Evolutionary conservation across 2,888 invertebrate genomes (phyloP).

Genomic region (Cantharis rufa): DNA sequence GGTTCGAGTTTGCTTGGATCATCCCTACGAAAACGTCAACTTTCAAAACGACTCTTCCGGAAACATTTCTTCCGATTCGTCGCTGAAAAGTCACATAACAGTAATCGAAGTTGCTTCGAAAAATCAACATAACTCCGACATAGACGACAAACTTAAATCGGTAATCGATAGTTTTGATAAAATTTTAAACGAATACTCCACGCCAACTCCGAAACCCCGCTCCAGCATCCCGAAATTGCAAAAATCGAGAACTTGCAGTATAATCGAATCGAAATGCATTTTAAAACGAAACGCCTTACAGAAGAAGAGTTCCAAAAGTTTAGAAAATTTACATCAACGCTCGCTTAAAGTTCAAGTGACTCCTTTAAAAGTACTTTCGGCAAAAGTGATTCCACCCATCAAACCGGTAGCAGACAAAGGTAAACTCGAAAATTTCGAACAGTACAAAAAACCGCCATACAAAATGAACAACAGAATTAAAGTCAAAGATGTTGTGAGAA

Average conservation of each 20-base stretch:
- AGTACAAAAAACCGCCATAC: background rate
- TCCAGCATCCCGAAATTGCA: slow-evolving; percentile 62
- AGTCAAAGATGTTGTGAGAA: slow-evolving; percentile 46
- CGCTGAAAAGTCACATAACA: slow-evolving; percentile 59
- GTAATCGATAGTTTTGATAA: slow-evolving; percentile 61
- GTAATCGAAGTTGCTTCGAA: slow-evolving; percentile 49
- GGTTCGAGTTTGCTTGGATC: slow-evolving; percentile 37
- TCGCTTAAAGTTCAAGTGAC: background rate
- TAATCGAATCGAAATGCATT: slow-evolving; percentile 71
- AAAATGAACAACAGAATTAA: slow-evolving; percentile 31
- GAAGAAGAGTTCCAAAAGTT: slow-evolving; percentile 14
- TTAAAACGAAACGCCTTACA: slow-evolving; percentile 58
- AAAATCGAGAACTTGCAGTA: slow-evolving; percentile 73
- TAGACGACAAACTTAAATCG: slow-evolving; percentile 55
- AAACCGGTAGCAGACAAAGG: background rate
- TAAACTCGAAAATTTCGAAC: background rate
- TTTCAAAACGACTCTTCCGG: slow-evolving; percentile 13
- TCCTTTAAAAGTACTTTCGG: background rate
- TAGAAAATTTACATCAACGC: slow-evolving; percentile 13
- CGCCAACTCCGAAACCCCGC: slow-evolving; percentile 41
- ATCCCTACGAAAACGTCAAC: slow-evolving; percentile 44
- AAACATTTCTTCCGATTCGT: slow-evolving; percentile 28
- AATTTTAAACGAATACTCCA: slow-evolving; percentile 57
- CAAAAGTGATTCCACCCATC: background rate
- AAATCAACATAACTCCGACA: background rate